These are phyloP conservation scores for Sorex fumeus DNA, from an alignment of 2,113 vertebrate species.

Conservation along the genomic window DNA sequence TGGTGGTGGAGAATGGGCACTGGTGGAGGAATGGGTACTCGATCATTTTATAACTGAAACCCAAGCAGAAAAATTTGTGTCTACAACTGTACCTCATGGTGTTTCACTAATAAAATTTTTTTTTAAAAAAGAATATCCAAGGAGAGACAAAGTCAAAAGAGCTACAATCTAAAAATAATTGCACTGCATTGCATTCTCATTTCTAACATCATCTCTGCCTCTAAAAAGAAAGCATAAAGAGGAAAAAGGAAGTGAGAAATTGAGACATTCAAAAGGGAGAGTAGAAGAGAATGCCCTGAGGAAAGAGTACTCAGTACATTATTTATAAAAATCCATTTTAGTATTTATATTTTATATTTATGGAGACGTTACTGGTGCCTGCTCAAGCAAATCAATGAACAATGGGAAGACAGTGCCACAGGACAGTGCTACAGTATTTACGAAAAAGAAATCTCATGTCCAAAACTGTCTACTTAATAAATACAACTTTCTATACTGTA, in stretches of 20 bases:
- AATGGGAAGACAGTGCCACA: too few species aligned
- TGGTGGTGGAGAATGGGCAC: too few species aligned
- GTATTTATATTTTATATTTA: neutral
- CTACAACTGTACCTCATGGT: too few species aligned
- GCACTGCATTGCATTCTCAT: neutral
- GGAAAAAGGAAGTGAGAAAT: neutral
- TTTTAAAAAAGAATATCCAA: conserved; percentile 5
- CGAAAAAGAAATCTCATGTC: too few species aligned
- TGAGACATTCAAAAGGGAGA: neutral
- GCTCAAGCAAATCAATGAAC: too few species aligned
- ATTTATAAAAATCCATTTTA: neutral
- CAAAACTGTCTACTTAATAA: neutral
- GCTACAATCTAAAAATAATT: conserved; percentile 24
- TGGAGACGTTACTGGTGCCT: too few species aligned
- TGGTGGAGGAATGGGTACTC: too few species aligned
- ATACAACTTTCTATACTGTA: neutral
- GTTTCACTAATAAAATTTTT: too few species aligned
- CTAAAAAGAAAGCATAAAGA: conserved; percentile 17
- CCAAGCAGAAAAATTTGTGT: too few species aligned
- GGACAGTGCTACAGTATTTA: too few species aligned
- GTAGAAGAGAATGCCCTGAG: neutral
- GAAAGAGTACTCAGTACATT: neutral
- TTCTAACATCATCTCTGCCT: conserved; percentile 36
- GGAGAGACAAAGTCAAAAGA: conserved; percentile 34
- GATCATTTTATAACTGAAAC: too few species aligned